phyloP scores from a whole-genome alignment of 2,888 invertebrate species.

The Noctuana brunneofusca region DNA sequence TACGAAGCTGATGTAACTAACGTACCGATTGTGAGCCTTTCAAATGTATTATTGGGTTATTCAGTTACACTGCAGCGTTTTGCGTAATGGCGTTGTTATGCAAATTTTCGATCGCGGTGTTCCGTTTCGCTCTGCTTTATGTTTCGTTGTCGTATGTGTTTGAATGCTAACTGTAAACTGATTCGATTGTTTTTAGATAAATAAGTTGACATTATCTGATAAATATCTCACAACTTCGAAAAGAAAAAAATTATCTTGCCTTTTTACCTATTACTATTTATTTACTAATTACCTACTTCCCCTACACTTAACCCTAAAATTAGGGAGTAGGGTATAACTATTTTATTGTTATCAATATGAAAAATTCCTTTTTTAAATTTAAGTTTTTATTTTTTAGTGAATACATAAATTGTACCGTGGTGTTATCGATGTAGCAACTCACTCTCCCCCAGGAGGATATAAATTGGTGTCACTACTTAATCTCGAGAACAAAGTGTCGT shows the following conservation, averaged over 20 bases:
- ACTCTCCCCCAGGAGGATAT: neutral
- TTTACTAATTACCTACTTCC: too few relatives aligned
- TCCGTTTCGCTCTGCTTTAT: constrained; percentile 9
- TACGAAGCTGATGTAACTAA: constrained; percentile 54
- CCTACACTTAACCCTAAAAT: too few relatives aligned
- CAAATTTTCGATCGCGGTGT: constrained; percentile 23
- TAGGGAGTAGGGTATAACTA: too few relatives aligned
- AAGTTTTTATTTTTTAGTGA: too few relatives aligned
- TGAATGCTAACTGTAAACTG: constrained; percentile 9
- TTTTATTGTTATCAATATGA: too few relatives aligned
- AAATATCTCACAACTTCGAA: too few relatives aligned
- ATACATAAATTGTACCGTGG: neutral
- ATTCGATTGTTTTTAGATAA: too few relatives aligned
- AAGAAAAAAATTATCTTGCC: too few relatives aligned
- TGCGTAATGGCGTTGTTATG: constrained; percentile 34
- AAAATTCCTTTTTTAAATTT: too few relatives aligned
- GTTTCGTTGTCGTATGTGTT: constrained; percentile 26
- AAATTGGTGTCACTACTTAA: neutral
- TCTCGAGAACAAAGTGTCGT: neutral
- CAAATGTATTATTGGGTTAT: constrained; percentile 35
- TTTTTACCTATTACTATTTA: too few relatives aligned
- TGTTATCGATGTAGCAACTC: neutral
- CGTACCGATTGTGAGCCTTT: constrained; percentile 45
- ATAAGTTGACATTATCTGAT: too few relatives aligned
- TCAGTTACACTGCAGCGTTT: constrained; percentile 32